Percentiles rank a stretch among this genome's conserved stretches.
phyloP scores from a whole-genome alignment of 2,888 invertebrate species.

The Dysmachus trigonus region DNA sequence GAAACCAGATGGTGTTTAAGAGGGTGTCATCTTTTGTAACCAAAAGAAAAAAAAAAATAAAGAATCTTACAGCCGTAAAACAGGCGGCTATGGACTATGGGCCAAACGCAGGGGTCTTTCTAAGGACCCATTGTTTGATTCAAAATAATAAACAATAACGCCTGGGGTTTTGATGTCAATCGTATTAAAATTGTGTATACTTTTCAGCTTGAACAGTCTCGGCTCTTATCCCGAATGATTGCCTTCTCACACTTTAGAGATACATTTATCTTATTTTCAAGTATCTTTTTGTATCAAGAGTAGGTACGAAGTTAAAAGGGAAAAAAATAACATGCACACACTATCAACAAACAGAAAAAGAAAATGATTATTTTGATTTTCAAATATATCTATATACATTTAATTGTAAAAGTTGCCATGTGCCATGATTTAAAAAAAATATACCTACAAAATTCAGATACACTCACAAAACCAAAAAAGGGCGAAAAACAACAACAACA shows the following conservation, averaged over 20 bases:
- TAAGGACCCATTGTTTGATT: not conserved
- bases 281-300: too few relatives aligned
- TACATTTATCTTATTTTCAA: not conserved
- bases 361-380: not conserved
- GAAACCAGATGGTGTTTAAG: too few relatives aligned
- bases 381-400: not conserved
- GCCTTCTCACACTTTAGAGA: not conserved
- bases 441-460: not conserved
- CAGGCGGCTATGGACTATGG: too few relatives aligned
- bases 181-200: not conserved
- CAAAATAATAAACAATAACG: not conserved
- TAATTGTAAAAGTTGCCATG: not conserved
- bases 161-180: not conserved
- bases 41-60: too few relatives aligned
- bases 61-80: too few relatives aligned
- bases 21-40: too few relatives aligned
- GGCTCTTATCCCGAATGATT: constrained; percentile 6
- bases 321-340: too few relatives aligned
- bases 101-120: not conserved
- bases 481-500: too few relatives aligned
- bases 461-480: not conserved
- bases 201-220: constrained; percentile 24
- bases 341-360: not conserved
- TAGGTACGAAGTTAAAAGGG: not conserved
- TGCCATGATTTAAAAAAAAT: not conserved